Evolutionary conservation across 2,113 vertebrate species (phyloP).

Genomic region (Daphoenositta chrysoptera): DNA sequence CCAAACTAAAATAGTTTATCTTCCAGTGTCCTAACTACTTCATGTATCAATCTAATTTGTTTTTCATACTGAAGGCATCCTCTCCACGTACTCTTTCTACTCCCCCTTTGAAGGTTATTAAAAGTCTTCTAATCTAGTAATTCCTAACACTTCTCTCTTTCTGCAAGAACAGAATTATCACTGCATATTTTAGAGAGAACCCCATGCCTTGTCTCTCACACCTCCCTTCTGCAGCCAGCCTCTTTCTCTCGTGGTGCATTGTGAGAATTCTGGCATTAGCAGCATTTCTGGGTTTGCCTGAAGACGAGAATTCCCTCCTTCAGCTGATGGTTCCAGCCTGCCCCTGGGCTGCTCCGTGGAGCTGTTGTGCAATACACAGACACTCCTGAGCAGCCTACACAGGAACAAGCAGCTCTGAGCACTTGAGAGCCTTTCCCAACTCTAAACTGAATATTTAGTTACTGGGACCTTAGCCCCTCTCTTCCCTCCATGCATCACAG

Average conservation of each 20-base stretch:
- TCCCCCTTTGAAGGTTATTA: background rate
- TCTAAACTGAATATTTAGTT: background rate
- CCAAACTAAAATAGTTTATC: background rate
- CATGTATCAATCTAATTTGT: background rate
- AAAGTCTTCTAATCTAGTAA: background rate
- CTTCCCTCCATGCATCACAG: background rate
- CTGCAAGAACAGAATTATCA: background rate
- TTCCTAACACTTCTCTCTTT: background rate
- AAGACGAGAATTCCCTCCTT: background rate
- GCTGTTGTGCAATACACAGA: background rate
- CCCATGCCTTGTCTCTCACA: background rate
- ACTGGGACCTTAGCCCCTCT: background rate
- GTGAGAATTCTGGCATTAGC: background rate
- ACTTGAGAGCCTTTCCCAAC: background rate
- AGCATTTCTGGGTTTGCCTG: background rate
- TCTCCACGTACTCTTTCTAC: background rate
- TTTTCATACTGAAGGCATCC: background rate
- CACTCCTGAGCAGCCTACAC: background rate
- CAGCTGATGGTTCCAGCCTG: background rate
- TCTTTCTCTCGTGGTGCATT: background rate
- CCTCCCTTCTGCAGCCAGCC: background rate
- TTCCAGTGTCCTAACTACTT: background rate
- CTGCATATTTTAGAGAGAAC: conserved; percentile 4
- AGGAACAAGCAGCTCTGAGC: background rate
- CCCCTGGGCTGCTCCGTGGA: background rate